A percentile compares a stretch with the other conserved stretches of the same genome.
These are phyloP conservation scores for Agrochola lota DNA, from an alignment of 2,888 invertebrate genomes.

Conservation along the genomic window DNA sequence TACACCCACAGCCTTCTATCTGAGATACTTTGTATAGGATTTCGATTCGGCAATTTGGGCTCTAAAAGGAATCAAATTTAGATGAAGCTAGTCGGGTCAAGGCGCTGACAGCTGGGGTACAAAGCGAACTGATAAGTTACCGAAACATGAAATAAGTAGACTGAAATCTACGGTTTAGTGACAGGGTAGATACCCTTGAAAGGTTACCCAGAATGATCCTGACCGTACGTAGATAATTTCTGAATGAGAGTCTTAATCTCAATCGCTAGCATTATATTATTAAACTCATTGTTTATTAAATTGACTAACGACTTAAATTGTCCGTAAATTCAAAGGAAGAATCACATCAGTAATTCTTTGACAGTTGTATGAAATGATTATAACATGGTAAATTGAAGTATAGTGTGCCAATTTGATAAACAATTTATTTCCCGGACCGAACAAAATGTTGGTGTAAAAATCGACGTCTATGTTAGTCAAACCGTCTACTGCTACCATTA, in stretches of 20 bases:
- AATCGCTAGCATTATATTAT: not conserved
- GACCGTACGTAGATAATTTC: not conserved
- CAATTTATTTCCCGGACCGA: too few species aligned
- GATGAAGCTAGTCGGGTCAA: slow-evolving; percentile 5
- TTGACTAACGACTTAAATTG: not conserved
- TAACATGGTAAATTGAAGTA: not conserved
- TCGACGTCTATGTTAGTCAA: not conserved
- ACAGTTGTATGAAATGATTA: not conserved
- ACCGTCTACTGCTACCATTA: too few species aligned
- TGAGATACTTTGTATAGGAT: slow-evolving; percentile 3
- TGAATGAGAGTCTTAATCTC: not conserved
- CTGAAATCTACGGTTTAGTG: slow-evolving; percentile 1
- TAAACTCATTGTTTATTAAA: not conserved
- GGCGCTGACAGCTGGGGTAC: slow-evolving; percentile 3
- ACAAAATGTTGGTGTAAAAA: not conserved
- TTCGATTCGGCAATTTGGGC: slow-evolving; percentile 5
- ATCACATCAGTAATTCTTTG: not conserved
- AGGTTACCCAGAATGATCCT: not conserved
- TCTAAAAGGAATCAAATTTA: slow-evolving; percentile 36
- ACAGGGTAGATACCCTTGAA: not conserved
- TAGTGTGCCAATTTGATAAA: not conserved
- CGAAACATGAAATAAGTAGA: slow-evolving; percentile 8
- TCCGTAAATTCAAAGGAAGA: not conserved
- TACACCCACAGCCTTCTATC: not conserved
- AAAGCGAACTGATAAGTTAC: slow-evolving; percentile 17